phyloP scores from a whole-genome alignment of 2,797 vertebrate genomes.

The Microcaecilia unicolor region DNA sequence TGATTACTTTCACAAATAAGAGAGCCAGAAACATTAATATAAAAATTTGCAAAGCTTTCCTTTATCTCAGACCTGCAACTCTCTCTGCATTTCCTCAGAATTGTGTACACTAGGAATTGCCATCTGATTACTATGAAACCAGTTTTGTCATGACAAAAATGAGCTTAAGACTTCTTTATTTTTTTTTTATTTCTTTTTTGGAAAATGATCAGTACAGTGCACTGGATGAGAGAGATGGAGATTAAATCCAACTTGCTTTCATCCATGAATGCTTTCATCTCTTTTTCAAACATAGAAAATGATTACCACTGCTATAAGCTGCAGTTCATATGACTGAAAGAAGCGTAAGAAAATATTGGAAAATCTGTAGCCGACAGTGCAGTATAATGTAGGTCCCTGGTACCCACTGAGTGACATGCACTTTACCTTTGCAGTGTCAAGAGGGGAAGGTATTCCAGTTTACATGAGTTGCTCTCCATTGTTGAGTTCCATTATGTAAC shows the following conservation, averaged over 20 bases:
- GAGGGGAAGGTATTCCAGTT: constrained; percentile 50
- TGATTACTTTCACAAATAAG: constrained; percentile 78
- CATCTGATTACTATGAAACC: constrained; percentile 73
- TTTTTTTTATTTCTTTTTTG: too few relatives aligned
- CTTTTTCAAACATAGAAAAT: constrained; percentile 85
- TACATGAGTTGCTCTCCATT: constrained; percentile 37
- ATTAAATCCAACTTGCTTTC: constrained; percentile 94
- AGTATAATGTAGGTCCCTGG: constrained; percentile 57
- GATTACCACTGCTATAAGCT: constrained; percentile 79
- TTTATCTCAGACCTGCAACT: constrained; percentile 71
- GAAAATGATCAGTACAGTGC: constrained; percentile 72
- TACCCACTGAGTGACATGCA: constrained; percentile 53
- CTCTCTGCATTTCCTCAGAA: constrained; percentile 67
- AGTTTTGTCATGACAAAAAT: constrained; percentile 76
- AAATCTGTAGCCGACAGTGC: constrained; percentile 64
- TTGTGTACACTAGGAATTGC: constrained; percentile 72
- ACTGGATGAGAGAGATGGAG: constrained; percentile 72
- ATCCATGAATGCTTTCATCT: constrained; percentile 95
- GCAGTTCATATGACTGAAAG: constrained; percentile 67
- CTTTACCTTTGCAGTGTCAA: constrained; percentile 56
- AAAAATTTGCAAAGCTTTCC: constrained; percentile 69
- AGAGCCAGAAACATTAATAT: constrained; percentile 73
- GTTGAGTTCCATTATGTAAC: constrained; percentile 21
- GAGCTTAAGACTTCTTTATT: constrained; percentile 74
- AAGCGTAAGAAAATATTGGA: constrained; percentile 75